These are phyloP conservation scores for Potamilus streckersoni DNA, from an alignment of 1,140 invertebrate genomes.

Conservation along the genomic window DNA sequence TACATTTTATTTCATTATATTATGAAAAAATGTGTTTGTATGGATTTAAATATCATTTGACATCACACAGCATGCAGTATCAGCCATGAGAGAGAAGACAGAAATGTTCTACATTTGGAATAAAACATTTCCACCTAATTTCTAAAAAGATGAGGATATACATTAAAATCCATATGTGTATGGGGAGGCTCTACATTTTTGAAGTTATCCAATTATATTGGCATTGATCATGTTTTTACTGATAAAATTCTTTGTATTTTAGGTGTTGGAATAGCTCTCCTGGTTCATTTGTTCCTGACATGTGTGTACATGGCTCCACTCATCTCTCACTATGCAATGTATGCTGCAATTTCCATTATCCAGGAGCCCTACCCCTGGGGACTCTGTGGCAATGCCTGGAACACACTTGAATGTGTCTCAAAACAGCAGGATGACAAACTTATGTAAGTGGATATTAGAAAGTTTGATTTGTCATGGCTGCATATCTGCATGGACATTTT, in stretches of 20 bases:
- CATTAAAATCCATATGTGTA: no score
- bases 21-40: no score
- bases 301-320: conserved; percentile 52
- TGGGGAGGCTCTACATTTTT: no score
- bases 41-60: no score
- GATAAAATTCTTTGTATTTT: conserved; percentile 10
- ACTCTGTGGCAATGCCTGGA: conserved; percentile 42
- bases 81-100: no score
- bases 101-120: no score
- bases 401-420: conserved; percentile 26
- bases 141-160: no score
- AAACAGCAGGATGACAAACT: conserved; percentile 12
- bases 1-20: no score
- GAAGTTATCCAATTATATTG: no score
- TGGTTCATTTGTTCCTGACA: conserved; percentile 54
- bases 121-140: no score
- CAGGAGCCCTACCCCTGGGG: conserved; percentile 52
- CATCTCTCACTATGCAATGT: conserved; percentile 56
- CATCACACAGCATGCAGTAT: no score
- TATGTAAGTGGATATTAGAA: background rate
- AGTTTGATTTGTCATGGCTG: background rate
- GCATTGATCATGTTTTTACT: background rate
- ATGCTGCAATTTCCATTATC: conserved; percentile 55
- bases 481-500: background rate
- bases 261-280: conserved; percentile 57